These are phyloP conservation scores for Nematolebias whitei DNA, from an alignment of 2,113 vertebrate species.

Conservation along the genomic window DNA sequence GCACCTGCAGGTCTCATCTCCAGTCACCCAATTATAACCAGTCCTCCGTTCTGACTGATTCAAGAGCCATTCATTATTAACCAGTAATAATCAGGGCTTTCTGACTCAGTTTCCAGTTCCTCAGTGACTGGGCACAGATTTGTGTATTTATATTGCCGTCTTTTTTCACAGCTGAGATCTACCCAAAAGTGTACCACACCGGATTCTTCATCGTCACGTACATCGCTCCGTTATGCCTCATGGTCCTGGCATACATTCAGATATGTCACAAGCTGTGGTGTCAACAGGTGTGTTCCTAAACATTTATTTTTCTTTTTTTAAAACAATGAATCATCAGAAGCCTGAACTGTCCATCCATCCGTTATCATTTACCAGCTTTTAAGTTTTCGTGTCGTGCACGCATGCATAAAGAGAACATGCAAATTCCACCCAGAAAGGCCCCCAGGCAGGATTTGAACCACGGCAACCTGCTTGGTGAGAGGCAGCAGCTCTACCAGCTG, in stretches of 20 bases:
- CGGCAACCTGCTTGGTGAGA: too few species aligned
- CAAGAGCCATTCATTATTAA: not conserved
- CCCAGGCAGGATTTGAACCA: too few species aligned
- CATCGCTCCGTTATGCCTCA: constrained; percentile 93
- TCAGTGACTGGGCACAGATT: not conserved
- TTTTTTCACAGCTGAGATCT: constrained; percentile 86
- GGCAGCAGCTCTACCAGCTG: too few species aligned
- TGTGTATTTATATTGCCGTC: not conserved
- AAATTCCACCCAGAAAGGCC: too few species aligned
- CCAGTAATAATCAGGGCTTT: not conserved
- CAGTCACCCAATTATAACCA: not conserved
- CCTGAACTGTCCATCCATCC: too few species aligned
- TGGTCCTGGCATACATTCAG: constrained; percentile 96
- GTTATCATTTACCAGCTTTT: too few species aligned
- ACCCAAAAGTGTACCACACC: constrained; percentile 93
- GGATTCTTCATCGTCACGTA: constrained; percentile 97
- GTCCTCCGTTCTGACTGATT: not conserved
- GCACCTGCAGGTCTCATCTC: not conserved
- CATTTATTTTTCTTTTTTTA: too few species aligned
- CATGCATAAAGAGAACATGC: too few species aligned
- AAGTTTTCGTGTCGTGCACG: too few species aligned
- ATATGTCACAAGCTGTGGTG: constrained; percentile 98
- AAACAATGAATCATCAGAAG: too few species aligned
- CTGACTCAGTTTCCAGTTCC: not conserved
- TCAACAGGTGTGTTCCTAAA: constrained; percentile 84